phyloP scores from a whole-genome alignment of 37 sponge, comb jelly and placozoan genomes.

The Mnemiopsis leidyi region DNA sequence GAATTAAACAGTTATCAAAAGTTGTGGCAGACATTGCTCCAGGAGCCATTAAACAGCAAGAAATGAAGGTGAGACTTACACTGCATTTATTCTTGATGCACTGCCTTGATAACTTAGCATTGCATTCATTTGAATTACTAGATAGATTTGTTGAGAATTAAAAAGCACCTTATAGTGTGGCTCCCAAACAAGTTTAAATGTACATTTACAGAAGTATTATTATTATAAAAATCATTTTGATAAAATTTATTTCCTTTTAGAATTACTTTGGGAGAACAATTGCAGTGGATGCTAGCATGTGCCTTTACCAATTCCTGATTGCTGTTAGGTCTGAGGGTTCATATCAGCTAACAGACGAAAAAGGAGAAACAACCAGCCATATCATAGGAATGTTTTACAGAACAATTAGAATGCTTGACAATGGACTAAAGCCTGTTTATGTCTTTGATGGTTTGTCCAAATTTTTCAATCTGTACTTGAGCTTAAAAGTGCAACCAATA shows the following conservation, averaged over 20 bases:
- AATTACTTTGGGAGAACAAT: conserved; percentile 84
- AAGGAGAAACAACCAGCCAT: conserved; percentile 96
- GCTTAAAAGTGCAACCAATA: too few relatives aligned
- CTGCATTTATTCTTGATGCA: not conserved
- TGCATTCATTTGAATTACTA: not conserved
- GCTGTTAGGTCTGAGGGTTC: conserved; percentile 90
- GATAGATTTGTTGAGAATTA: not conserved
- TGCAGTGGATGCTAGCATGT: conserved; percentile 98
- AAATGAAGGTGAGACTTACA: conserved; percentile 76
- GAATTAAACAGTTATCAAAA: conserved; percentile 88
- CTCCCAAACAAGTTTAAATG: too few relatives aligned
- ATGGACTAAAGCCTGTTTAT: conserved; percentile 97
- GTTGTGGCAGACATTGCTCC: conserved; percentile 94
- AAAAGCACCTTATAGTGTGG: not conserved
- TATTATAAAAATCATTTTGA: too few relatives aligned
- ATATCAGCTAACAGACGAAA: conserved; percentile 73
- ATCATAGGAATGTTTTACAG: conserved; percentile 95
- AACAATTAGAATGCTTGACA: conserved; percentile 94
- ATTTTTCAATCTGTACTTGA: too few relatives aligned
- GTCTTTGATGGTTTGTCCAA: conserved; percentile 61
- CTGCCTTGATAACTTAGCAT: not conserved
- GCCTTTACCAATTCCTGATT: conserved; percentile 97
- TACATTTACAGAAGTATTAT: too few relatives aligned
- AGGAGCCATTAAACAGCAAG: conserved; percentile 84
- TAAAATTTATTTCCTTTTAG: not conserved